Base-by-base conservation (phyloP, 2,113 vertebrate genomes). In the Hemichromis elongatus region DNA sequence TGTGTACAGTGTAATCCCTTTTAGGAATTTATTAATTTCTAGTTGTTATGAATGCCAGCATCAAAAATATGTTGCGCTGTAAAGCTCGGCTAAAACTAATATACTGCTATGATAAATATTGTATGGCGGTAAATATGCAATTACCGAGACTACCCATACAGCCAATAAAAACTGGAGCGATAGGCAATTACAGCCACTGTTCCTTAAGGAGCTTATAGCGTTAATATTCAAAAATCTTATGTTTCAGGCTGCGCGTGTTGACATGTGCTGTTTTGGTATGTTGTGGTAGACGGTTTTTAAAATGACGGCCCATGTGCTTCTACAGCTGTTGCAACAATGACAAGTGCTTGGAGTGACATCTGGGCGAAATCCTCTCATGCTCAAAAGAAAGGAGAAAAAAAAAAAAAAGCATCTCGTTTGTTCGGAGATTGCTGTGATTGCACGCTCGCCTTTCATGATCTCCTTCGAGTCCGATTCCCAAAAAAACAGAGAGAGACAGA, bases 301-400 rank as follows among this genome's bases (percentile, higher is more conserved):
- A 83, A 92, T 83, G 91, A 86, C 56, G 66, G 88, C 52, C 90
- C 90, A 88, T 91, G 93, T 90, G 91, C 90, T 84, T 52, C 88
- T 89, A 81, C 94, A 94, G 94, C 94, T 94, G 93, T 91, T 91
- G 86, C 90, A 86, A 92, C 94, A 92, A 92, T 93, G 91, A 92
- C 93, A 81, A 92, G 85, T 59, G 79, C 93, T 90, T 92, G 83
- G 42, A 91, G 89, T 92, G 93, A 94, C 94, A 94, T 94, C 93
- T 93, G 93, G 91, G 90, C 82, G 37, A 87, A 92, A 93, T 90
- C 89, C 88, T 81, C 83, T 77, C 50, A 8, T 56, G 73, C 88
- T 84, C 75, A 50, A 50, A 68, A 68, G 7, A 68, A 68, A 42
- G n/a, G 81, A 88, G 91, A 19, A 33, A 19, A 91, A 7, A 68